Evolutionary conservation across 2,888 invertebrate species (phyloP).

Genomic region (Drosophila niveifrons): DNA sequence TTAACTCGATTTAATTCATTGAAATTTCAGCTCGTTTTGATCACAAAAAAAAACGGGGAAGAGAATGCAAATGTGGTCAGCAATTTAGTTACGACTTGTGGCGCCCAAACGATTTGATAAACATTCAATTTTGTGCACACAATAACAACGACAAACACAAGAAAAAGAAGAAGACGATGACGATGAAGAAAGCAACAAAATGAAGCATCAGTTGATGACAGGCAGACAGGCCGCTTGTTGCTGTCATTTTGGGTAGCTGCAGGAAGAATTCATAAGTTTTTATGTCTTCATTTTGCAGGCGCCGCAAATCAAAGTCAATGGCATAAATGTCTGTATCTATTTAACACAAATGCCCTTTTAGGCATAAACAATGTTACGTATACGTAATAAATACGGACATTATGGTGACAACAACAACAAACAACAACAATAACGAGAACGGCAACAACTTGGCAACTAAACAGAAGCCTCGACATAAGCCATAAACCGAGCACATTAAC

Average conservation of each 20-base stretch:
- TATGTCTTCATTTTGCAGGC: constrained; percentile 67
- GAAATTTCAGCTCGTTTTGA: not conserved
- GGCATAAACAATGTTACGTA: constrained; percentile 49
- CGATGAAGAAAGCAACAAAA: not conserved
- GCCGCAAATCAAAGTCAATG: constrained; percentile 60
- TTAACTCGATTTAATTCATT: not conserved
- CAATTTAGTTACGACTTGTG: not conserved
- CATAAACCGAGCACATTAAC: constrained; percentile 72
- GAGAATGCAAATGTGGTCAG: not conserved
- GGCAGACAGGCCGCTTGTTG: constrained; percentile 28
- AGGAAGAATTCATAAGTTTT: constrained; percentile 54
- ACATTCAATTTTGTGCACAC: constrained; percentile 1
- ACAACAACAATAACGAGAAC: constrained; percentile 31
- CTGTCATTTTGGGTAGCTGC: constrained; percentile 10
- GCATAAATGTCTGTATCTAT: constrained; percentile 58
- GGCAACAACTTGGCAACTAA: constrained; percentile 35
- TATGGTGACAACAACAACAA: constrained; percentile 42
- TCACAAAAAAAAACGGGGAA: not conserved
- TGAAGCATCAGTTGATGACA: constrained; percentile 35
- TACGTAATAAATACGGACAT: constrained; percentile 70
- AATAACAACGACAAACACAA: too few species aligned
- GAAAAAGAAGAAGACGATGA: not conserved
- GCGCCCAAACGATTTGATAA: not conserved
- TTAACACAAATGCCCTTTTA: constrained; percentile 49
- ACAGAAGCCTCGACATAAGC: constrained; percentile 43